A percentile compares a stretch with the other conserved stretches of the same genome.
These are phyloP conservation scores for Bujurquina vittata DNA, from an alignment of 2,113 vertebrate genomes.

Conservation along the genomic window DNA sequence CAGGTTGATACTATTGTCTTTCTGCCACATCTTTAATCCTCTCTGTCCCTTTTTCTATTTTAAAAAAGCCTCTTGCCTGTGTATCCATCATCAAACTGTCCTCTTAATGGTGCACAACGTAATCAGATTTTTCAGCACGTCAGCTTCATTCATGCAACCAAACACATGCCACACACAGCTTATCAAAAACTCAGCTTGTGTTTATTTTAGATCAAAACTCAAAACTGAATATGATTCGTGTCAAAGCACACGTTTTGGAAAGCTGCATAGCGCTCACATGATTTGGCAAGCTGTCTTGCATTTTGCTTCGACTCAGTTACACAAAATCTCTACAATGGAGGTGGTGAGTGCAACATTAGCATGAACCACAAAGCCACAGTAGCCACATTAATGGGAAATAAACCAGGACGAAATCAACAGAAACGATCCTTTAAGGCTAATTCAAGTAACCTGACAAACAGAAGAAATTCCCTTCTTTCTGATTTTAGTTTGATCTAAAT, in stretches of 20 bases:
- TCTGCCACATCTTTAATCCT: background rate
- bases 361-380: slow-evolving; percentile 13
- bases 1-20: background rate
- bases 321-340: background rate
- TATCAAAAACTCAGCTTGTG: background rate
- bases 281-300: background rate
- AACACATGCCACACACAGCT: background rate
- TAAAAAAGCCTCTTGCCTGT: too few relatives aligned
- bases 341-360: background rate
- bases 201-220: background rate
- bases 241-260: background rate
- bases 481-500: background rate
- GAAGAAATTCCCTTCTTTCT: fast-evolving
- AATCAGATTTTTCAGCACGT: too few relatives aligned
- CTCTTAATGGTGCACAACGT: too few relatives aligned
- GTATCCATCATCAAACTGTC: background rate
- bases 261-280: background rate
- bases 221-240: background rate
- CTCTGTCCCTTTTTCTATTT: background rate
- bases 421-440: background rate
- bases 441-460: background rate
- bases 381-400: slow-evolving; percentile 16
- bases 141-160: background rate
- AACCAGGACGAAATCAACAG: background rate
- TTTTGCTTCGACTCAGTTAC: background rate